phyloP scores from a whole-genome alignment of 2,797 vertebrate species.

The Austrolebias charrua region DNA sequence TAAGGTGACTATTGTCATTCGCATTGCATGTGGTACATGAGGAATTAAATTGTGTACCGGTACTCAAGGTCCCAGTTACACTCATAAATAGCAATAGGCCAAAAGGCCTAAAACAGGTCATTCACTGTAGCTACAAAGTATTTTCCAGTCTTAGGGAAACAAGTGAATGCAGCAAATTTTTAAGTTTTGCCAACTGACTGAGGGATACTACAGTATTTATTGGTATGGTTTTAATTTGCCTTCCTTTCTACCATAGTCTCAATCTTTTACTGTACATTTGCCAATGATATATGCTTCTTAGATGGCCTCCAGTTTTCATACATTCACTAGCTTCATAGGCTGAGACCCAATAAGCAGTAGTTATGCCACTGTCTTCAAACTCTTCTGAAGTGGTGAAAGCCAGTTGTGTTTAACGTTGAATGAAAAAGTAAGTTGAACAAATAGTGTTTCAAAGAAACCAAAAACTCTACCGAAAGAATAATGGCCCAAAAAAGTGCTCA shows the following conservation, averaged over 20 bases:
- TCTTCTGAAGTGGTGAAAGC: constrained; percentile 17
- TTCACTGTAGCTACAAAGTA: neutral
- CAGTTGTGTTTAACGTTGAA: constrained; percentile 36
- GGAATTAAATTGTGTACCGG: too few species aligned
- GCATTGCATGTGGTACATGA: too few species aligned
- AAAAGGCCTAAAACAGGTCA: too few species aligned
- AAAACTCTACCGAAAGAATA: constrained; percentile 8
- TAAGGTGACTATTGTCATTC: too few species aligned
- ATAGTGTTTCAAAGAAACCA: constrained; percentile 1
- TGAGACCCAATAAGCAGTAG: constrained; percentile 41
- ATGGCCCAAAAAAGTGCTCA: constrained; percentile 7
- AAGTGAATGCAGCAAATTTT: neutral
- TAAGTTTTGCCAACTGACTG: neutral
- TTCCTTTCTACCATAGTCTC: constrained; percentile 10
- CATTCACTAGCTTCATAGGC: constrained; percentile 28
- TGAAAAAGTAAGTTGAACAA: constrained; percentile 22
- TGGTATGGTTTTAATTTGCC: neutral
- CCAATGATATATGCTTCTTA: constrained; percentile 30
- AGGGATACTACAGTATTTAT: neutral
- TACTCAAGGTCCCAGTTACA: too few species aligned
- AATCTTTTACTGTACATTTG: constrained; percentile 28
- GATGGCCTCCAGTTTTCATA: neutral
- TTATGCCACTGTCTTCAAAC: constrained; percentile 28
- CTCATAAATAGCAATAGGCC: too few species aligned
- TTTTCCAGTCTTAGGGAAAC: neutral